These are phyloP conservation scores for Tringa solitaria DNA, from an alignment of 2,113 vertebrate species.

Conservation along the genomic window DNA sequence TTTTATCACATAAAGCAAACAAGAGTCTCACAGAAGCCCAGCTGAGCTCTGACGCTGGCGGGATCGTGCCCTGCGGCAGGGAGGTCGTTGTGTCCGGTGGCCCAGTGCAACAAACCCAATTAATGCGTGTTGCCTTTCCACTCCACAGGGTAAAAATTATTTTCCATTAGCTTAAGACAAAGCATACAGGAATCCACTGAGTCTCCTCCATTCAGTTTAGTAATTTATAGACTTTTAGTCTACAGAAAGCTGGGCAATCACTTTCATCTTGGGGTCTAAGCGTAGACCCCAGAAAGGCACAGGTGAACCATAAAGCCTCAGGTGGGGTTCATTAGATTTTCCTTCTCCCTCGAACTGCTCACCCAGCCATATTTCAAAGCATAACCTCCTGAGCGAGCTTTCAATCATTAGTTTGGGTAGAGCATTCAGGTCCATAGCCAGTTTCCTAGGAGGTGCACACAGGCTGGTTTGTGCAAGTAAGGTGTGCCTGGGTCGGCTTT, in stretches of 20 bases:
- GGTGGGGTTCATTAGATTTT: not conserved
- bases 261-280: not conserved
- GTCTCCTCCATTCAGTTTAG: not conserved
- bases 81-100: not conserved
- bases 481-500: not conserved
- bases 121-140: not conserved
- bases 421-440: not conserved
- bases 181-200: not conserved
- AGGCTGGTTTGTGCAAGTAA: not conserved
- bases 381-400: not conserved
- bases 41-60: accelerated
- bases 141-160: not conserved
- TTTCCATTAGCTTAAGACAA: not conserved
- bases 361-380: not conserved
- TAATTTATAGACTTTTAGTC: not conserved
- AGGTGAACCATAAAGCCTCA: not conserved
- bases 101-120: not conserved
- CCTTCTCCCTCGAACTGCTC: not conserved
- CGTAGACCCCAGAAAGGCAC: not conserved
- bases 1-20: not conserved
- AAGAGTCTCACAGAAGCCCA: not conserved
- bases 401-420: not conserved
- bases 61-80: accelerated
- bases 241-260: not conserved
- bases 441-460: not conserved